Base-by-base conservation (phyloP, 2,888 invertebrate genomes). In the Halictus ligatus region DNA sequence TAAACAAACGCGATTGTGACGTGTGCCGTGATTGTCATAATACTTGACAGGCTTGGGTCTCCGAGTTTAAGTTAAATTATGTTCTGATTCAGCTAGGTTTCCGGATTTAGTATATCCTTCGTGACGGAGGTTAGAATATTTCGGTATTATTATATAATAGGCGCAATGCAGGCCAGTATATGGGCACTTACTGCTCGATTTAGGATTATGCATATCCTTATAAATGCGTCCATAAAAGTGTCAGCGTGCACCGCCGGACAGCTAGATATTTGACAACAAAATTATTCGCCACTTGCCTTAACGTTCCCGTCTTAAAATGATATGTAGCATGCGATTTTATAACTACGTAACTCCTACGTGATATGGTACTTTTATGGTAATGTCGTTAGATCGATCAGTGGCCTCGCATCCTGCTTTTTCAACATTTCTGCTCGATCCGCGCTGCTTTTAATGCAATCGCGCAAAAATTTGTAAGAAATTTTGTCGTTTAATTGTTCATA, bases 151-250 rank as follows among this genome's bases (percentile, higher is more conserved):
- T 71, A 69, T 71, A 71, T 71, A 71, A 71, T 50, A 43, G 43
- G n/a, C 43, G 71, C 43, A 13, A 43, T 71, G 43, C 43, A 43
- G 43, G 71, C 40, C 43, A n/a, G n/a, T 43, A 48, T 74, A 74
- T 50, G 43, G 71, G 71, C 71, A 43, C 43, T 71, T 71, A 71
- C 71, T n/a, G 71, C 43, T 71, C 71, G 71, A 71, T 71, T 71
- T 71, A 71, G 71, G 71, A 71, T 71, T 71, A 71, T 71, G 71
- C 43, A 71, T 40, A 71, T 71, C 71, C 71, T 71, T 71, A 71
- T 71, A n/a, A 71, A 71, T 71, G 71, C n/a, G 71, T 6, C n/a
- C 43, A 43, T 71, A 71, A 71, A 71, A 71, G 71, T 71, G 71
- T 71, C 71, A 71, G n/a, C 71, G 43, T n/a, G n/a, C 71, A 71